phyloP scores from a whole-genome alignment of 2,797 vertebrate species.

The Ctenochaetus hawaiiensis region DNA sequence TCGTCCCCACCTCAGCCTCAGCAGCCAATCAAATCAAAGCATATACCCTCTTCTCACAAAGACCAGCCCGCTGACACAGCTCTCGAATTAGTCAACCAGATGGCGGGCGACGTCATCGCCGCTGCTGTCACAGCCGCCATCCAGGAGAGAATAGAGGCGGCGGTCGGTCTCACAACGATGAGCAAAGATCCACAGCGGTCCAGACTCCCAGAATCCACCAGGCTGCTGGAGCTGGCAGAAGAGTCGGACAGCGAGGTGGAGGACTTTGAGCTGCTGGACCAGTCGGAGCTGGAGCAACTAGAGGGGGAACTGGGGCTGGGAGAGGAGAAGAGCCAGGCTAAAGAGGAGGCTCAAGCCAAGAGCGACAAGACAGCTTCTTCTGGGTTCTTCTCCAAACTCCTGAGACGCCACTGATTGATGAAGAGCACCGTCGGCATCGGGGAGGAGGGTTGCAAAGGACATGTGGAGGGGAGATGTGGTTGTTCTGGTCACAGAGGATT shows the following conservation, averaged over 20 bases:
- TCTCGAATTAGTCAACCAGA: constrained; percentile 87
- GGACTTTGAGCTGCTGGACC: constrained; percentile 98
- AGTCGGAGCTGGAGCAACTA: constrained; percentile 97
- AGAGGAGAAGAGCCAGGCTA: constrained; percentile 60
- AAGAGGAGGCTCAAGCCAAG: constrained; percentile 70
- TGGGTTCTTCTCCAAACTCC: constrained; percentile 95
- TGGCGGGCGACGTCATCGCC: constrained; percentile 89
- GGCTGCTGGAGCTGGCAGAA: constrained; percentile 84
- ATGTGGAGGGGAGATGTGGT: constrained; percentile 1
- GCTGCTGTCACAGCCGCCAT: constrained; percentile 91
- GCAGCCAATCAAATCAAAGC: constrained; percentile 55
- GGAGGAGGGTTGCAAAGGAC: constrained; percentile 41
- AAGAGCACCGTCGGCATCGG: neutral
- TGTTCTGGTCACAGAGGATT: neutral
- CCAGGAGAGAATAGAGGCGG: constrained; percentile 89
- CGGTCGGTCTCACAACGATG: constrained; percentile 14
- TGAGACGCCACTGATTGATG: constrained; percentile 89
- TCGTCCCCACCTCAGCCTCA: constrained; percentile 28
- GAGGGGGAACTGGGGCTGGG: constrained; percentile 91
- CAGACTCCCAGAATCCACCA: constrained; percentile 50
- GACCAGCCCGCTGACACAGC: constrained; percentile 73
- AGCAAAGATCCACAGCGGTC: neutral
- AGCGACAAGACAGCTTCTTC: constrained; percentile 79
- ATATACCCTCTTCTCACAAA: constrained; percentile 61
- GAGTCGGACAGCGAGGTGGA: constrained; percentile 96